Conservation (phyloP, 2,888 invertebrate genomes). For the Beris chalybata region DNA sequence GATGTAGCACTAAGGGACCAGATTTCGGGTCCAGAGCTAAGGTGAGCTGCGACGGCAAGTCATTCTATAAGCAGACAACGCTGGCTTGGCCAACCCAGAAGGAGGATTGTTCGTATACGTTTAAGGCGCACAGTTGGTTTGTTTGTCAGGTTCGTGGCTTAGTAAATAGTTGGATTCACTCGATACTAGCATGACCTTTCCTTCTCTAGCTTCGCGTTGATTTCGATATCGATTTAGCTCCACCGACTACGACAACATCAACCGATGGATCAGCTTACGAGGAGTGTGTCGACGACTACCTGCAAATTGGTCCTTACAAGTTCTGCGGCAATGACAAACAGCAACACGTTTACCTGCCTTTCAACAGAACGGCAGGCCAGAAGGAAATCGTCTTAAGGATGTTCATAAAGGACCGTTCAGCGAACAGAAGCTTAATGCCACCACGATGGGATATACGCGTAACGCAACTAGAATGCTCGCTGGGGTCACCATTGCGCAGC, state of each 20-base stretch:
- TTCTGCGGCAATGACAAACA: conserved; percentile 65
- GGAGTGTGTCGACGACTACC: conserved; percentile 44
- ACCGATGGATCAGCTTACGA: conserved; percentile 41
- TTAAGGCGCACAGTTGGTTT: conserved; percentile 19
- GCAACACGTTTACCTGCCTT: conserved; percentile 57
- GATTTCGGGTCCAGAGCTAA: background rate
- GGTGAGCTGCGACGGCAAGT: background rate
- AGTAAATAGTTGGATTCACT: background rate
- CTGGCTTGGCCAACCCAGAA: background rate
- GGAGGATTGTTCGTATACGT: conserved; percentile 17
- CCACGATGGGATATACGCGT: conserved; percentile 44
- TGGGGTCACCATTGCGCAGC: conserved; percentile 43
- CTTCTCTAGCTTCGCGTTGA: conserved; percentile 43
- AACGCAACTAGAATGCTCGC: conserved; percentile 47
- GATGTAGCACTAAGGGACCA: background rate
- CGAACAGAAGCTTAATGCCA: conserved; percentile 37
- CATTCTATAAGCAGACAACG: conserved; percentile 8
- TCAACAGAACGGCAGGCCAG: conserved; percentile 46
- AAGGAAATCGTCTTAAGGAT: conserved; percentile 40
- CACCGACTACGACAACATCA: conserved; percentile 40
- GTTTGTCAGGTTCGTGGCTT: conserved; percentile 27
- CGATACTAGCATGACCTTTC: background rate
- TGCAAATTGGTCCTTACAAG: conserved; percentile 43
- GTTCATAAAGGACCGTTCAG: conserved; percentile 41
- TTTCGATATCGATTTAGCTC: conserved; percentile 47